Evolutionary conservation across 1,140 invertebrate genomes (phyloP).

Genomic region (Eumeta japonica): DNA sequence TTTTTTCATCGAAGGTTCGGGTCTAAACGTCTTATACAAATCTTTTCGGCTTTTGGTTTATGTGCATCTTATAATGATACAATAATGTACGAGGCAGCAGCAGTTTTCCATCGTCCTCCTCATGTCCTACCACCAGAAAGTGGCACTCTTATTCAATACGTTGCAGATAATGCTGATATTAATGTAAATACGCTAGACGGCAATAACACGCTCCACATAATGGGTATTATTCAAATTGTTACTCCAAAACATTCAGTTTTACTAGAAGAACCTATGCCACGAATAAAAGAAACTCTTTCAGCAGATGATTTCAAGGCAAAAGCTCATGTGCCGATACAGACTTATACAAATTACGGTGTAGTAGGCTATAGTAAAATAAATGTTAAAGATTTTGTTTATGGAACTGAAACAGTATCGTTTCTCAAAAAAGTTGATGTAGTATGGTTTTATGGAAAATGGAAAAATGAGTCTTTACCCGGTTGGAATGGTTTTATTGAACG

Average conservation of each 20-base stretch:
- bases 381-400: conserved; percentile 14
- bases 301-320: conserved; percentile 20
- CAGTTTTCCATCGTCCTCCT: conserved; percentile 32
- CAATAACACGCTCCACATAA: conserved; percentile 35
- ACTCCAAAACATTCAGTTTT: conserved; percentile 27
- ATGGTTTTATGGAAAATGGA: conserved; percentile 24
- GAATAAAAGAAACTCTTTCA: conserved; percentile 15
- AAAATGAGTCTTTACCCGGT: conserved; percentile 14
- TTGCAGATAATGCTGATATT: conserved; percentile 39
- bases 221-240: conserved; percentile 37
- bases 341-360: conserved; percentile 19
- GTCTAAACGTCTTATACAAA: conserved; percentile 28
- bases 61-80: conserved; percentile 32
- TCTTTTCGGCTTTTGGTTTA: conserved; percentile 30
- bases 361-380: conserved; percentile 12
- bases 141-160: conserved; percentile 34
- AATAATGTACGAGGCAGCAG: conserved; percentile 27
- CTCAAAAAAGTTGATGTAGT: conserved; percentile 14
- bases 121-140: conserved; percentile 30
- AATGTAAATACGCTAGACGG: conserved; percentile 39
- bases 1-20: conserved; percentile 34
- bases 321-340: conserved; percentile 20
- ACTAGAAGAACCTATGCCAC: no score
- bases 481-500: conserved; percentile 14
- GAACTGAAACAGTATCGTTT: conserved; percentile 11